phyloP scores from a whole-genome alignment of 1,140 invertebrate genomes.

The Agraylea sexmaculata region DNA sequence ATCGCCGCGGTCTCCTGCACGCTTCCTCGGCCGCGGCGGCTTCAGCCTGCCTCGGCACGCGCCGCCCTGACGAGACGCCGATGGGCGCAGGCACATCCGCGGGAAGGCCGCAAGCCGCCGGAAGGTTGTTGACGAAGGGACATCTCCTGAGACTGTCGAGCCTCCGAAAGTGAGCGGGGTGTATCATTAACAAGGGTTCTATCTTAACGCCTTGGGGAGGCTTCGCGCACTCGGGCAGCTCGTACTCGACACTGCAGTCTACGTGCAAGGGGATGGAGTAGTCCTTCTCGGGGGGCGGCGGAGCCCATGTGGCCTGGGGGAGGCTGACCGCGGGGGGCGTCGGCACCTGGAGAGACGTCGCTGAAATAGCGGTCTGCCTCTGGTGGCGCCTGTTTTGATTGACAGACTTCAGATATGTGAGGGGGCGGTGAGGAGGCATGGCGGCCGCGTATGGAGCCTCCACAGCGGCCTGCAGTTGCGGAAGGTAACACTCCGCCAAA shows the following conservation, averaged over 20 bases:
- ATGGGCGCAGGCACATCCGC: too few relatives aligned
- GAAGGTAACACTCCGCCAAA: conserved; percentile 2
- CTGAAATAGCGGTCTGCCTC: conserved; percentile 4
- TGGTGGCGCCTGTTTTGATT: not conserved
- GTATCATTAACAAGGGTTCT: conserved; percentile 71
- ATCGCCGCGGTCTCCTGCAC: not conserved
- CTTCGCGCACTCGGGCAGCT: conserved; percentile 68
- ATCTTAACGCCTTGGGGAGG: conserved; percentile 61
- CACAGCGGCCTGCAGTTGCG: conserved; percentile 5
- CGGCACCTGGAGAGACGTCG: conserved; percentile 1
- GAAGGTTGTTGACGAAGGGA: conserved; percentile 43
- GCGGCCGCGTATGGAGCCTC: conserved; percentile 8
- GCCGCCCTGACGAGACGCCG: too few relatives aligned
- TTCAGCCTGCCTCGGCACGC: too few relatives aligned
- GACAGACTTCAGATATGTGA: too few relatives aligned
- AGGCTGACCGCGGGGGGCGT: not conserved
- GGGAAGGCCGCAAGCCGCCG: conserved; percentile 17
- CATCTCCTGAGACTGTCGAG: conserved; percentile 63
- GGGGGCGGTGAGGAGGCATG: too few relatives aligned
- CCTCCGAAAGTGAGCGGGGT: conserved; percentile 72
- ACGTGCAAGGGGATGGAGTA: conserved; percentile 68
- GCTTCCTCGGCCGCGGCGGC: not conserved
- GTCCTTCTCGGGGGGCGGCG: conserved; percentile 47
- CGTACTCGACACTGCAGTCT: conserved; percentile 76
- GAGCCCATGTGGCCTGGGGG: conserved; percentile 20